These are phyloP conservation scores for Cylloceria caligata DNA, from an alignment of 2,888 invertebrate species.

Conservation along the genomic window DNA sequence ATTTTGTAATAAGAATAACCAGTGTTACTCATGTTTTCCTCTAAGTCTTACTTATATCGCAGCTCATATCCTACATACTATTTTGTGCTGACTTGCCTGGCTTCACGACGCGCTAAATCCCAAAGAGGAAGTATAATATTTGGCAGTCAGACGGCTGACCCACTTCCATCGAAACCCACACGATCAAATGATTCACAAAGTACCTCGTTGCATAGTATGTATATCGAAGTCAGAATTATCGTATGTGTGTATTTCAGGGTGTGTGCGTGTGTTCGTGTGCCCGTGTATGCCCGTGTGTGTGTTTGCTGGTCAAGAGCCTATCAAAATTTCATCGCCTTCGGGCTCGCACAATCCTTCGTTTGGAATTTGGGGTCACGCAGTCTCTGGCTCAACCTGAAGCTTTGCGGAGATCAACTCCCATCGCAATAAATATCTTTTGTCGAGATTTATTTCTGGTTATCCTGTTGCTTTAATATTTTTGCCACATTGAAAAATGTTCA, in stretches of 20 bases:
- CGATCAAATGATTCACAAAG: slow-evolving; percentile 38
- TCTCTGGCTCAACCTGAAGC: background rate
- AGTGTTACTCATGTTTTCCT: background rate
- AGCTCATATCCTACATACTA: slow-evolving; percentile 13
- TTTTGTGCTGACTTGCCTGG: slow-evolving; percentile 39
- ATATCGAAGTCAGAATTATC: slow-evolving; percentile 11
- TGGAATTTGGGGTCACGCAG: slow-evolving; percentile 41
- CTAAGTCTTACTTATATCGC: background rate
- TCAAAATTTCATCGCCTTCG: slow-evolving; percentile 55
- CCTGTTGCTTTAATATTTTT: background rate
- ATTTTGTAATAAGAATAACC: background rate
- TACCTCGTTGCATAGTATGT: slow-evolving; percentile 1
- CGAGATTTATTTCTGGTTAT: background rate
- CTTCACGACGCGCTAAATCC: slow-evolving; percentile 24
- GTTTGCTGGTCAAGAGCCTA: background rate
- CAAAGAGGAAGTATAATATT: slow-evolving; percentile 40
- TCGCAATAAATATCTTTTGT: slow-evolving; percentile 10
- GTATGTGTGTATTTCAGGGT: slow-evolving; percentile 4
- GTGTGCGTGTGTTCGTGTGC: background rate
- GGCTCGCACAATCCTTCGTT: slow-evolving; percentile 29
- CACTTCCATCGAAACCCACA: slow-evolving; percentile 47
- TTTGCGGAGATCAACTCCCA: slow-evolving; percentile 28
- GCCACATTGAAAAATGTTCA: slow-evolving; percentile 10
- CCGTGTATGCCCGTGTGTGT: background rate
- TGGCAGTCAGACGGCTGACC: slow-evolving; percentile 46